phyloP scores from a whole-genome alignment of 2,888 invertebrate species.

The Eupithecia exiguata region DNA sequence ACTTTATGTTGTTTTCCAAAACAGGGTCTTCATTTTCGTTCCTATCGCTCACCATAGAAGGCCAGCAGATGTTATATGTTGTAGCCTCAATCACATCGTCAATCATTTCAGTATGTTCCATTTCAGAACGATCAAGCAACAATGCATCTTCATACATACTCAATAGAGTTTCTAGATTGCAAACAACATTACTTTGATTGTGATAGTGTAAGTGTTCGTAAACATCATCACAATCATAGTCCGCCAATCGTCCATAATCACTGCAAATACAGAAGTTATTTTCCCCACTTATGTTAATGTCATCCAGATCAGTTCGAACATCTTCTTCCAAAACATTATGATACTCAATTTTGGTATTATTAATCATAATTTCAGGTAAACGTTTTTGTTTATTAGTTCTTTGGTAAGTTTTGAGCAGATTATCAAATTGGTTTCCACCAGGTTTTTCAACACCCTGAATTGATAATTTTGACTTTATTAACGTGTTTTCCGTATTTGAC shows the following conservation, averaged over 20 bases:
- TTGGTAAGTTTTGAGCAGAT: constrained; percentile 58
- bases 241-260: constrained; percentile 67
- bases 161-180: constrained; percentile 55
- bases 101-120: constrained; percentile 14
- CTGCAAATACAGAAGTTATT: constrained; percentile 63
- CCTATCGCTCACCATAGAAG: constrained; percentile 10
- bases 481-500: constrained; percentile 36
- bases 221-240: constrained; percentile 53
- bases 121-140: constrained; percentile 25
- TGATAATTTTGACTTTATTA: constrained; percentile 60
- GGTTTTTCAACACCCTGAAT: constrained; percentile 73
- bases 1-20: constrained; percentile 1
- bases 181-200: constrained; percentile 47
- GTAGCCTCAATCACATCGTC: constrained; percentile 12
- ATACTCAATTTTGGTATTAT: constrained; percentile 11
- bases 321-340: constrained; percentile 26
- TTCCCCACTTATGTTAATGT: constrained; percentile 15
- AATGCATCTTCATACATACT: constrained; percentile 61
- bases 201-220: constrained; percentile 73
- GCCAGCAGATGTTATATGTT: constrained; percentile 28
- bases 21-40: constrained; percentile 12
- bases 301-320: constrained; percentile 23
- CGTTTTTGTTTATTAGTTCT: constrained; percentile 44
- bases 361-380: constrained; percentile 19
- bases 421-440: constrained; percentile 54